phyloP scores from a whole-genome alignment of 2,113 vertebrate species.

The Macaca mulatta region DNA sequence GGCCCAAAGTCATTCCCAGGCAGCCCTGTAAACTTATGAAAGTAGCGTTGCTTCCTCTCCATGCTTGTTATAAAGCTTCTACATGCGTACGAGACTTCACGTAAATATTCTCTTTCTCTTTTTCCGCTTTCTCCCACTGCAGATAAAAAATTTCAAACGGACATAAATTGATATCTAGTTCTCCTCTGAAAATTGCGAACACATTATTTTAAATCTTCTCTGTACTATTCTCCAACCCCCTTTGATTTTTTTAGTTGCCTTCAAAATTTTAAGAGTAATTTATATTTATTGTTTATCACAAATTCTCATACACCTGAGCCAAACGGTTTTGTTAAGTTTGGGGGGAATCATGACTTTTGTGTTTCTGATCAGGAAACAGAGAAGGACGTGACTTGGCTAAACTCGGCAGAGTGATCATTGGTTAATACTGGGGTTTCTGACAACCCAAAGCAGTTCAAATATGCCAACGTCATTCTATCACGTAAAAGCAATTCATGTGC shows the following conservation, averaged over 20 bases:
- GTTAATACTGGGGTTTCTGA: neutral
- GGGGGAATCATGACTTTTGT: neutral
- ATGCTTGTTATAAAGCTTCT: neutral
- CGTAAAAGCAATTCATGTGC: neutral
- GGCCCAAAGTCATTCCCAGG: neutral
- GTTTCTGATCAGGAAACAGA: neutral
- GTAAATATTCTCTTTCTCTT: neutral
- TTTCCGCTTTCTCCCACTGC: neutral
- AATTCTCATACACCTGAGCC: neutral
- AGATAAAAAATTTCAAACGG: neutral
- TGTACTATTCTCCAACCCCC: neutral
- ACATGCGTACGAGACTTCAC: neutral
- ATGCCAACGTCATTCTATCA: neutral
- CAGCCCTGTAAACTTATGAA: neutral
- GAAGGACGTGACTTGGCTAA: neutral
- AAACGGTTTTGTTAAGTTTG: neutral
- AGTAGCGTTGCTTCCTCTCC: neutral
- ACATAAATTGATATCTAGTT: neutral
- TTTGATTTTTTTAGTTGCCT: neutral
- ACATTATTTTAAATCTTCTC: neutral
- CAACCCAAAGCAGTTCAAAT: neutral
- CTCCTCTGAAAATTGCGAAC: constrained; percentile 17
- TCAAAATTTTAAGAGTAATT: neutral
- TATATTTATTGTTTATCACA: neutral
- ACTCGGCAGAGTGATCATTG: neutral